Evolutionary conservation across 2,888 invertebrate genomes (phyloP).

Genomic region (Trachelus stipa): DNA sequence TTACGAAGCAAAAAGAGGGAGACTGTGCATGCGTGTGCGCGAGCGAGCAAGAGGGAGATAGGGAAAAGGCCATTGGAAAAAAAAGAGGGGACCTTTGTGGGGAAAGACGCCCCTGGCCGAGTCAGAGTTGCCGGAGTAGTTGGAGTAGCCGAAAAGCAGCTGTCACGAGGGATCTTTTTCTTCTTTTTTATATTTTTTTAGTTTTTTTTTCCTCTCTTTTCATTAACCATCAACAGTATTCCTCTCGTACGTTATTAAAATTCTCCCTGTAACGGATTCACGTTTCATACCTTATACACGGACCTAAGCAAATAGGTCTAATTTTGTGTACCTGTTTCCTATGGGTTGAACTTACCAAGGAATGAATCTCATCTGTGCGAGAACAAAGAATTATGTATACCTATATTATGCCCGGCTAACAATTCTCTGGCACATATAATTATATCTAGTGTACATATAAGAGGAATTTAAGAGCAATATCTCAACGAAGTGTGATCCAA

Average conservation of each 20-base stretch:
- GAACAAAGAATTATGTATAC: neutral
- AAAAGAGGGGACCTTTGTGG: neutral
- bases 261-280: neutral
- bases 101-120: slow-evolving; percentile 5
- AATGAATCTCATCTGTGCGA: neutral
- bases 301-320: neutral
- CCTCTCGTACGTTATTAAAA: neutral
- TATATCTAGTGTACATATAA: neutral
- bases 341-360: neutral
- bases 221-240: neutral
- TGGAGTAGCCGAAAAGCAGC: neutral
- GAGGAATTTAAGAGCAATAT: neutral
- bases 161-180: neutral
- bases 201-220: neutral
- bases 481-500: neutral
- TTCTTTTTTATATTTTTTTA: neutral
- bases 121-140: neutral
- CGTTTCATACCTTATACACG: neutral
- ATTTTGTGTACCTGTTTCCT: neutral
- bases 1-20: neutral
- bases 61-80: neutral
- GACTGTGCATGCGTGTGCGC: neutral
- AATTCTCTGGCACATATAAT: too few relatives aligned
- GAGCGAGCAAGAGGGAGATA: neutral
- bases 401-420: neutral